Percentiles rank a stretch among this genome's conserved stretches.
phyloP scores from a whole-genome alignment of 1,140 invertebrate species.

The Papilio polyxenes region DNA sequence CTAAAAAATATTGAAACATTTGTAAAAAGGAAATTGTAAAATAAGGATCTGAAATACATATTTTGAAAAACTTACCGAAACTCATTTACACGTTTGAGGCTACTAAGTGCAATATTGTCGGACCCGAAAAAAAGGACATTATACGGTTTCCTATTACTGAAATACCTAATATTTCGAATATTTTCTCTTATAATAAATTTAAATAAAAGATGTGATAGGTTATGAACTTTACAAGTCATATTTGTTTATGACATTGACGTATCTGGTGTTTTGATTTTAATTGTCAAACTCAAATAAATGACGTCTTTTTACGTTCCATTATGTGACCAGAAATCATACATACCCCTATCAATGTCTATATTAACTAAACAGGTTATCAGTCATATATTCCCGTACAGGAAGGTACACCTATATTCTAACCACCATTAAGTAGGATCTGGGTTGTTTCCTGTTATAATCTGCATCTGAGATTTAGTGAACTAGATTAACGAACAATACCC shows the following conservation, averaged over 20 bases:
- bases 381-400: neutral
- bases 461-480: too few species aligned
- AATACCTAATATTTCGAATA: constrained; percentile 44
- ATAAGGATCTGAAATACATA: neutral
- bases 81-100: constrained; percentile 69
- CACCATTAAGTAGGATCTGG: too few species aligned
- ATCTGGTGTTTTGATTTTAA: constrained; percentile 9
- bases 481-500: too few species aligned
- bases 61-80: constrained; percentile 56
- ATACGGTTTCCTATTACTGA: constrained; percentile 51
- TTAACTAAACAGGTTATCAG: neutral
- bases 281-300: neutral
- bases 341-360: neutral
- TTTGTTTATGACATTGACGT: constrained; percentile 41
- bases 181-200: constrained; percentile 54
- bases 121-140: constrained; percentile 76
- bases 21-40: neutral
- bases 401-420: neutral
- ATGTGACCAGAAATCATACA: neutral
- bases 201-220: constrained; percentile 54
- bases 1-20: constrained; percentile 46
- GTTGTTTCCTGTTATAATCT: too few species aligned
- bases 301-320: neutral
- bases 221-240: constrained; percentile 59
- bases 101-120: constrained; percentile 67